Conservation (phyloP, 2,888 invertebrate genomes). For the Acrocera orbiculus region DNA sequence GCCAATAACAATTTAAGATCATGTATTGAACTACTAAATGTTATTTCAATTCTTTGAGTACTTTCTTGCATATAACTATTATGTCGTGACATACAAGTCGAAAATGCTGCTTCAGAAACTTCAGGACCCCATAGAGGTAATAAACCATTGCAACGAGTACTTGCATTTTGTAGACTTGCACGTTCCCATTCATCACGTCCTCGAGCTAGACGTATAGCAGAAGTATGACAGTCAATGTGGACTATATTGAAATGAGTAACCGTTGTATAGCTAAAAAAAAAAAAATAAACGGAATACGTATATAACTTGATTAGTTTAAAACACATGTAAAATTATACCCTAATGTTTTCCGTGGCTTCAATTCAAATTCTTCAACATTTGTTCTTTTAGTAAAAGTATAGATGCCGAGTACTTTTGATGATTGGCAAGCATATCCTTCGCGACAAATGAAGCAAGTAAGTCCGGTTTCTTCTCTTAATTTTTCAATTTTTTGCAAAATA, state of each 20-base stretch:
- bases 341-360: constrained; percentile 70
- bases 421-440: constrained; percentile 93
- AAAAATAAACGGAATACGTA: neutral
- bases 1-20: constrained; percentile 79
- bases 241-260: constrained; percentile 98
- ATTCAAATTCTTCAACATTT: constrained; percentile 83
- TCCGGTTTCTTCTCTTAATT: constrained; percentile 88
- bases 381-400: constrained; percentile 95
- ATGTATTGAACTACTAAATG: constrained; percentile 47
- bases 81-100: constrained; percentile 81
- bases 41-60: constrained; percentile 31
- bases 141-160: constrained; percentile 92
- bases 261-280: constrained; percentile 51
- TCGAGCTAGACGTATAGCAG: constrained; percentile 65
- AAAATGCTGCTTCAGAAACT: constrained; percentile 82
- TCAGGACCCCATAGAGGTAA: constrained; percentile 94
- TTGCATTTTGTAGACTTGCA: constrained; percentile 93
- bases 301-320: neutral
- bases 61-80: constrained; percentile 57
- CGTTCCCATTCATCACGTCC: constrained; percentile 94
- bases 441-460: constrained; percentile 94
- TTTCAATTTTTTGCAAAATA: constrained; percentile 84
- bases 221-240: constrained; percentile 96
- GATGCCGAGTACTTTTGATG: constrained; percentile 82
- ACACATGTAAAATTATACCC: constrained; percentile 26